These are phyloP conservation scores for Euphonia xanthogaster DNA, from an alignment of 2,797 vertebrate species.

Conservation along the genomic window DNA sequence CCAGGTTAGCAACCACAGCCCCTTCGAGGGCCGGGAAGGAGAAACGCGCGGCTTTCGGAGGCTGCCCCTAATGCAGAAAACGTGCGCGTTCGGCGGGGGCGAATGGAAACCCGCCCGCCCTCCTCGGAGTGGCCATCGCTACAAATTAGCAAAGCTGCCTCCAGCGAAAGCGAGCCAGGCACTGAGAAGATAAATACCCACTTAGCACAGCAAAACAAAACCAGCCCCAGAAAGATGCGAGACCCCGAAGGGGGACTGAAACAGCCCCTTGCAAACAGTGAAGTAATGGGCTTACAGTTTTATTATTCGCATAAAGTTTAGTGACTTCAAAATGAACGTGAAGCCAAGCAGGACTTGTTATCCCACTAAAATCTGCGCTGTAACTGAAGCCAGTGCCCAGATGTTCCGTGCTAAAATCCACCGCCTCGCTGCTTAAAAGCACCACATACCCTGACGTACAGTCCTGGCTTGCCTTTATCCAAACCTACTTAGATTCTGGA, in stretches of 20 bases:
- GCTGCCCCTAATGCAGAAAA: slow-evolving; percentile 6
- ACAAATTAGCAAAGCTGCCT: background rate
- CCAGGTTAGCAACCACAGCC: background rate
- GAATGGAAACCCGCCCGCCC: background rate
- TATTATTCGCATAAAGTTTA: slow-evolving; percentile 43
- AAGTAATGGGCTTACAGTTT: slow-evolving; percentile 37
- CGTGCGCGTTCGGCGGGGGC: background rate
- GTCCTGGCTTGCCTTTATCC: slow-evolving; percentile 4
- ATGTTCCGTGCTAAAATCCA: slow-evolving; percentile 51
- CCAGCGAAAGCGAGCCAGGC: background rate
- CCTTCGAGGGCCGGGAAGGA: background rate
- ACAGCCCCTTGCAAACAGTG: slow-evolving; percentile 9
- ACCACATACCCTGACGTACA: background rate
- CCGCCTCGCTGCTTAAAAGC: slow-evolving; percentile 1
- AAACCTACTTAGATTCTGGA: background rate
- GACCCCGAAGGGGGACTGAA: background rate
- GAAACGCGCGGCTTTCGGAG: background rate
- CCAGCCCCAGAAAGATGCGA: background rate
- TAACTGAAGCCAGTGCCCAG: slow-evolving; percentile 58
- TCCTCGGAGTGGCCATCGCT: background rate
- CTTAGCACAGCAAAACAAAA: slow-evolving; percentile 7
- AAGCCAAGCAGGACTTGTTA: slow-evolving; percentile 49
- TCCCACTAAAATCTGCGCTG: slow-evolving; percentile 46
- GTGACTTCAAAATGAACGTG: slow-evolving; percentile 25
- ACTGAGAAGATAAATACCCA: slow-evolving; percentile 10